These are phyloP conservation scores for Lepidurus couesii DNA, from an alignment of 1,140 invertebrate genomes.

Conservation along the genomic window DNA sequence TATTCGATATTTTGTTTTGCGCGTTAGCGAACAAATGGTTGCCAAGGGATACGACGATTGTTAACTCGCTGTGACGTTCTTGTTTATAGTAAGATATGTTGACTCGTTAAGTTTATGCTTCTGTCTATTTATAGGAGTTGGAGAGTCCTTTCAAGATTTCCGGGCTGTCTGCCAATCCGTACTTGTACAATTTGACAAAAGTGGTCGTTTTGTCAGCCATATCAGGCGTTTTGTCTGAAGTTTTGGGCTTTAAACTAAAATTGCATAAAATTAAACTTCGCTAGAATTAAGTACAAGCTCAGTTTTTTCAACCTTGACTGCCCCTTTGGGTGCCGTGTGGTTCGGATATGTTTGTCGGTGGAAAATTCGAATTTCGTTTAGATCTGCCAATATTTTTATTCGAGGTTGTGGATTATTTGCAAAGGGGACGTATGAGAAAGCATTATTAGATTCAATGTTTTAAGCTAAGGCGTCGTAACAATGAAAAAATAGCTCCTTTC, in stretches of 20 bases:
- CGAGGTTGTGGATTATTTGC: not conserved
- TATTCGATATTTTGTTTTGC: not conserved
- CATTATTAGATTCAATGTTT: not conserved
- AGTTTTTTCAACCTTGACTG: not conserved
- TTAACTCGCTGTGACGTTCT: too few relatives aligned
- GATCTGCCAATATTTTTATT: slow-evolving; percentile 7
- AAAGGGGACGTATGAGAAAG: not conserved
- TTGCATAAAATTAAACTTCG: slow-evolving; percentile 84
- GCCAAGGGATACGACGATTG: not conserved
- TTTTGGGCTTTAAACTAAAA: slow-evolving; percentile 94
- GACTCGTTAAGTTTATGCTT: too few relatives aligned
- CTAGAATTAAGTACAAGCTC: not conserved
- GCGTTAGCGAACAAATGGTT: not conserved
- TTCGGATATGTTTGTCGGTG: not conserved
- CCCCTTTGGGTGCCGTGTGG: not conserved
- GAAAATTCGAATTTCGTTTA: not conserved
- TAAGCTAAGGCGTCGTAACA: not conserved
- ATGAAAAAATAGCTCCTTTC: not conserved
- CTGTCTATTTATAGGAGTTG: slow-evolving; percentile 61
- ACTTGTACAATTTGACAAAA: slow-evolving; percentile 91
- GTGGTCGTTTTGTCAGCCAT: slow-evolving; percentile 90
- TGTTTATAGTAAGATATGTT: too few relatives aligned
- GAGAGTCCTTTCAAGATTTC: slow-evolving; percentile 97
- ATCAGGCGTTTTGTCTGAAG: slow-evolving; percentile 88
- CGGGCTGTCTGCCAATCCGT: slow-evolving; percentile 89